Evolutionary conservation across 2,888 invertebrate species (phyloP).

Genomic region (Diaphora mendica): DNA sequence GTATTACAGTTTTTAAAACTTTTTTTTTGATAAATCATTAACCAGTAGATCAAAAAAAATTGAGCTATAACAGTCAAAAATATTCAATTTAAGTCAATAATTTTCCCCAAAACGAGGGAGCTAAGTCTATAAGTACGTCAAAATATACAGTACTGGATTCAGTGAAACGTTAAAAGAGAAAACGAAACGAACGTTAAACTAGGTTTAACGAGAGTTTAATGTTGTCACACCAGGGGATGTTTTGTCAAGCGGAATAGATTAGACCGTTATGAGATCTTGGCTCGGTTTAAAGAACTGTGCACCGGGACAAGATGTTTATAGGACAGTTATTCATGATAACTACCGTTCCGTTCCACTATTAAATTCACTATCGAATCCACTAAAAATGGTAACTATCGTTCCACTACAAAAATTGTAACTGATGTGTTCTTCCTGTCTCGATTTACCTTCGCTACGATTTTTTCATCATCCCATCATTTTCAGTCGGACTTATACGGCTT

Average conservation of each 20-base stretch:
- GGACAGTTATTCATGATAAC: not conserved
- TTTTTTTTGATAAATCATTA: not conserved
- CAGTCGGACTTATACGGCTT: not conserved
- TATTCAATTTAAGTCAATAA: slow-evolving; percentile 24
- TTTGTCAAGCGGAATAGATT: slow-evolving; percentile 55
- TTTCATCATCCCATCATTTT: not conserved
- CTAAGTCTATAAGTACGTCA: slow-evolving; percentile 33
- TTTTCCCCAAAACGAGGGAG: slow-evolving; percentile 37
- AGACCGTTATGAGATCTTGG: slow-evolving; percentile 49
- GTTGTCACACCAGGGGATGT: slow-evolving; percentile 48
- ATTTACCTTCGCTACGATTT: not conserved
- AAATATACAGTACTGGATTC: slow-evolving; percentile 39
- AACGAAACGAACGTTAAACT: slow-evolving; percentile 56
- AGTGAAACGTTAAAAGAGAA: slow-evolving; percentile 52
- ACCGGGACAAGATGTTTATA: slow-evolving; percentile 10
- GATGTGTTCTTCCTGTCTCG: too few relatives aligned
- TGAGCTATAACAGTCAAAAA: not conserved
- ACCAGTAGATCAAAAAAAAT: not conserved
- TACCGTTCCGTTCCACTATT: not conserved
- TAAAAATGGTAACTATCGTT: too few relatives aligned
- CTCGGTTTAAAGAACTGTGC: slow-evolving; percentile 24
- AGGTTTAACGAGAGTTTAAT: slow-evolving; percentile 64
- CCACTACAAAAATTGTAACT: not conserved
- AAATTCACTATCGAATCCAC: not conserved
- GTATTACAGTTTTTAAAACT: too few relatives aligned